Percentiles rank a stretch among this genome's conserved stretches.
Conservation (phyloP, 1,140 invertebrate genomes). For the Pseudoatta argentina region DNA sequence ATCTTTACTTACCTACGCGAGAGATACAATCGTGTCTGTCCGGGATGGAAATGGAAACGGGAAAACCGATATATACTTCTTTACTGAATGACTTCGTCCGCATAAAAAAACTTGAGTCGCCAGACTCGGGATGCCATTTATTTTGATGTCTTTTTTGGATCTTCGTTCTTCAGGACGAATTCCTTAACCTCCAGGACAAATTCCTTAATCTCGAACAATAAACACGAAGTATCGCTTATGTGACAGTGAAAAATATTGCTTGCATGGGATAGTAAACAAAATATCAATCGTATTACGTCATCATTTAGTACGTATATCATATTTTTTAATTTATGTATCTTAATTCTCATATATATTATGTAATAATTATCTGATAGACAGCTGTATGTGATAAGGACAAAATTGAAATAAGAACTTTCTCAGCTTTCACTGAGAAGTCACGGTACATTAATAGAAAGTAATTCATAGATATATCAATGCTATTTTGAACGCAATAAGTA, state of each 20-base stretch:
- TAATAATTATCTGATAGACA: constrained; percentile 32
- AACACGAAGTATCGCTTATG: background rate
- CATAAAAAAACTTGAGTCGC: constrained; percentile 7
- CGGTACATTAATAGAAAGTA: constrained; percentile 47
- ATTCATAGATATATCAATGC: constrained; percentile 21
- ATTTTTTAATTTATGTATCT: constrained; percentile 7
- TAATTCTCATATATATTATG: constrained; percentile 13
- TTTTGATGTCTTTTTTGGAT: constrained; percentile 5
- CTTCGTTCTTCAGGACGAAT: background rate
- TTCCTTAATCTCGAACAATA: background rate
- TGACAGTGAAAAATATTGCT: constrained; percentile 1
- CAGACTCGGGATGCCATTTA: background rate
- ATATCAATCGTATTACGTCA: constrained; percentile 25
- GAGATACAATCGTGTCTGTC: constrained; percentile 7
- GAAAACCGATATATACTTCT: constrained; percentile 65
- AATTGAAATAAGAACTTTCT: constrained; percentile 40
- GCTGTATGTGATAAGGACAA: background rate
- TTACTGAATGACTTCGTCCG: constrained; percentile 23
- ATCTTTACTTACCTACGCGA: constrained; percentile 20
- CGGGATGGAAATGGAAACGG: constrained; percentile 64
- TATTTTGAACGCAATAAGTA: constrained; percentile 17
- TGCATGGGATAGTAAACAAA: constrained; percentile 1
- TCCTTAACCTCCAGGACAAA: background rate
- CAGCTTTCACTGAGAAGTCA: constrained; percentile 54
- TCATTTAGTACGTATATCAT: background rate